Percentiles rank a stretch among this genome's conserved stretches.
These are phyloP conservation scores for Drosophila conformis DNA, from an alignment of 2,888 invertebrate species.

Conservation along the genomic window DNA sequence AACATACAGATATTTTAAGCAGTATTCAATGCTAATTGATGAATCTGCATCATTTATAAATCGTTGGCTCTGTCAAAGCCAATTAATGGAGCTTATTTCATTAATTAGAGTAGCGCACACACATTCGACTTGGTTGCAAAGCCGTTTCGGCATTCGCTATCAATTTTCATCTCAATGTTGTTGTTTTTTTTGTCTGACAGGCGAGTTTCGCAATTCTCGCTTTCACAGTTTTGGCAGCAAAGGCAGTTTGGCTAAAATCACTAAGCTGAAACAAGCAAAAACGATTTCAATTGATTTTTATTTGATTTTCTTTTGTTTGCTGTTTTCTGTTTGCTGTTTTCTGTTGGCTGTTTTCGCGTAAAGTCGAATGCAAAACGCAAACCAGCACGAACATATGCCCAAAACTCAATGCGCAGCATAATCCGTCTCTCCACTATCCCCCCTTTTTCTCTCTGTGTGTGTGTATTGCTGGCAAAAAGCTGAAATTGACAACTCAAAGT, in stretches of 20 bases:
- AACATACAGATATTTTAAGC: not conserved
- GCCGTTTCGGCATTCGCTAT: constrained; percentile 40
- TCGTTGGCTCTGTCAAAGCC: constrained; percentile 2
- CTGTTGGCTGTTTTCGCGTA: constrained; percentile 14
- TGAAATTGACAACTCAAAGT: constrained; percentile 78
- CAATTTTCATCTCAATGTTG: constrained; percentile 44
- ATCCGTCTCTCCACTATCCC: constrained; percentile 17
- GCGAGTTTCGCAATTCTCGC: constrained; percentile 17
- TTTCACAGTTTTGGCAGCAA: not conserved
- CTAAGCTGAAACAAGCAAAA: constrained; percentile 43
- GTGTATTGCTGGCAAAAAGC: constrained; percentile 46
- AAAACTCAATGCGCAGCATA: constrained; percentile 44
- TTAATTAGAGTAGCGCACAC: not conserved
- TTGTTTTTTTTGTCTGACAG: constrained; percentile 39
- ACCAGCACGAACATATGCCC: constrained; percentile 33
- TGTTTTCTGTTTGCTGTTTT: constrained; percentile 2
- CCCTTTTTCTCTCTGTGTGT: not conserved
- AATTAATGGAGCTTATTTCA: constrained; percentile 3
- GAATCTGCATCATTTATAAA: not conserved
- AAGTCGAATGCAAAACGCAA: constrained; percentile 31
- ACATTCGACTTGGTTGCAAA: constrained; percentile 14
- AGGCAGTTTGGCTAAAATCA: constrained; percentile 9
- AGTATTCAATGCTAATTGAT: not conserved
- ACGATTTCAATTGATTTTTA: constrained; percentile 36
- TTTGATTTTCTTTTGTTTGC: constrained; percentile 5